phyloP scores from a whole-genome alignment of 2,797 vertebrate genomes.

The Muscicapa striata region DNA sequence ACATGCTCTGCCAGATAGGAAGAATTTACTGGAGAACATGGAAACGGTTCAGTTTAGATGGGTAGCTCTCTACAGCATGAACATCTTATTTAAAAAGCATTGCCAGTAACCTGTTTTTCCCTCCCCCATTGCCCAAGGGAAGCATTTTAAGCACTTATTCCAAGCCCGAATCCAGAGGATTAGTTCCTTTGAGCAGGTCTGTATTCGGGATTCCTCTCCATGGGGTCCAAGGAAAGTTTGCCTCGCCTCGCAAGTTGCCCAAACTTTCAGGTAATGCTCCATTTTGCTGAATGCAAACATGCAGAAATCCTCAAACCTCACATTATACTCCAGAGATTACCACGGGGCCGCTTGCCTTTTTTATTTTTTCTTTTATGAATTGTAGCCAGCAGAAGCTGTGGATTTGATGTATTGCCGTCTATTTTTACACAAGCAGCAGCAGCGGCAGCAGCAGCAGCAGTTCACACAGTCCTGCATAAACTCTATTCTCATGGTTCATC shows the following conservation, averaged over 20 bases:
- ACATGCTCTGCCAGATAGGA: slow-evolving; percentile 37
- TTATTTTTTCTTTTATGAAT: slow-evolving; percentile 61
- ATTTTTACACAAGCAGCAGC: slow-evolving; percentile 80
- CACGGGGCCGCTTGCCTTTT: slow-evolving; percentile 60
- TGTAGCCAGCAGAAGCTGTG: slow-evolving; percentile 79
- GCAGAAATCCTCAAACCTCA: slow-evolving; percentile 59
- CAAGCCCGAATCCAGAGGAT: slow-evolving; percentile 58
- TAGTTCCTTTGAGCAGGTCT: slow-evolving; percentile 65
- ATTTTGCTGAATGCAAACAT: slow-evolving; percentile 63
- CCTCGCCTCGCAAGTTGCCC: slow-evolving; percentile 71
- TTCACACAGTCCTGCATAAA: slow-evolving; percentile 77
- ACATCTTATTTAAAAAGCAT: slow-evolving; percentile 70
- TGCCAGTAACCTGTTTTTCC: slow-evolving; percentile 58
- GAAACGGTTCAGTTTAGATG: slow-evolving; percentile 57
- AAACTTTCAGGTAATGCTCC: slow-evolving; percentile 73
- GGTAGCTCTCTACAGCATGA: slow-evolving; percentile 26
- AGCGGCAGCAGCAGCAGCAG: slow-evolving; percentile 57
- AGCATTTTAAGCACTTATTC: slow-evolving; percentile 55
- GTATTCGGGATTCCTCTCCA: slow-evolving; percentile 56
- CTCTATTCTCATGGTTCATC: slow-evolving; percentile 73
- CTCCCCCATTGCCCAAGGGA: slow-evolving; percentile 63
- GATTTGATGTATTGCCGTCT: slow-evolving; percentile 82
- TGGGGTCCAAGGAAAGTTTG: slow-evolving; percentile 75
- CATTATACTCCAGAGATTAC: slow-evolving; percentile 74
- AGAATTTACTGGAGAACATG: slow-evolving; percentile 19